These are phyloP conservation scores for Acanthochromis polyacanthus DNA, from an alignment of 2,113 vertebrate genomes.

Conservation along the genomic window DNA sequence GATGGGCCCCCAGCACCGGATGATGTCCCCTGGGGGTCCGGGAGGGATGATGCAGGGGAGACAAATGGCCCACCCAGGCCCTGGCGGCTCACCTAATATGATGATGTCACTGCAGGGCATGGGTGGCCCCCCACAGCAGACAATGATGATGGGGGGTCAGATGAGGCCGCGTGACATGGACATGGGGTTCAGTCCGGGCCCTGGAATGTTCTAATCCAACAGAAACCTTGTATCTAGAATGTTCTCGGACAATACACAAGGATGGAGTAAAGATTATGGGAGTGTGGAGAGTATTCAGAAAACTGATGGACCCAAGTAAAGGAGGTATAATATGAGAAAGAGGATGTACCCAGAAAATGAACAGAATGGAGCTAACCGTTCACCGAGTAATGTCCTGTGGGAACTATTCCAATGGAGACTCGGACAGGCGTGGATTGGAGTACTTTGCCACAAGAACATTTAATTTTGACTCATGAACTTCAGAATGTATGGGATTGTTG, in stretches of 20 bases:
- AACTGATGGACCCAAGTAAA: constrained; percentile 64
- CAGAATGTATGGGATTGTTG: constrained; percentile 85
- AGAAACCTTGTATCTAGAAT: constrained; percentile 95
- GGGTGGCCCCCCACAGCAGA: constrained; percentile 96
- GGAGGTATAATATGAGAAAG: constrained; percentile 67
- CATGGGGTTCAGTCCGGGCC: constrained; percentile 98
- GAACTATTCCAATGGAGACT: constrained; percentile 69
- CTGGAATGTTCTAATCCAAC: constrained; percentile 88
- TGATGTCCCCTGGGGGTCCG: constrained; percentile 96
- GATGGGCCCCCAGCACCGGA: constrained; percentile 98
- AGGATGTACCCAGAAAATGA: constrained; percentile 60
- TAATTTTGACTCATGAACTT: constrained; percentile 80
- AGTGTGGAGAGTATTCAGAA: constrained; percentile 51
- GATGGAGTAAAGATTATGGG: constrained; percentile 46
- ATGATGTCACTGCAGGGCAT: constrained; percentile 99
- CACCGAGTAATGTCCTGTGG: constrained; percentile 65
- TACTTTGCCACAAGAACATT: constrained; percentile 80
- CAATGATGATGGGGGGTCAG: constrained; percentile 98
- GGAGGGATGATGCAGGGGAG: constrained; percentile 96
- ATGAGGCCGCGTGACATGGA: constrained; percentile 98
- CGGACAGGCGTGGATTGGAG: constrained; percentile 65
- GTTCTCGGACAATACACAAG: constrained; percentile 92
- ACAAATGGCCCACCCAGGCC: constrained; percentile 94
- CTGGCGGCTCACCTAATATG: constrained; percentile 97
- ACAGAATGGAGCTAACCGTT: constrained; percentile 52